Evolutionary conservation across 2,888 invertebrate species (phyloP), one percentile per base, ranked within the genome.

Genomic region (Megaustenia siamemsis): DNA sequence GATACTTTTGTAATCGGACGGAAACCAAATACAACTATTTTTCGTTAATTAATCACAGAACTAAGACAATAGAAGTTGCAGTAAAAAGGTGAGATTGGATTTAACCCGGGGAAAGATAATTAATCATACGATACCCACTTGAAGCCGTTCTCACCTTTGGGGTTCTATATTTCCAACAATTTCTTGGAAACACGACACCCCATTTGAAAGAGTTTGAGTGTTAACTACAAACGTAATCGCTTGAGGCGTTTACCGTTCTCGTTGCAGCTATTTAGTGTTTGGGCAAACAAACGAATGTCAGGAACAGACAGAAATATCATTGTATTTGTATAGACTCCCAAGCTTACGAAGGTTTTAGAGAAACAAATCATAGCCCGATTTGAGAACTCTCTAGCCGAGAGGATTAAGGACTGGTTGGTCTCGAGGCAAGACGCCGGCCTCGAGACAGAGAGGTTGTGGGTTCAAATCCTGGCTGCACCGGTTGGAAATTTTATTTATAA

Each of bases 41-140:
- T 35, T 10, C 10, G 35, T 6, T 38, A 35, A 18, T 68, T 68
- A 68, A 68, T 35, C 28, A 28, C 5, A 24, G 8, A 4, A 12
- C 35, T 35, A 35, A 35, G 38, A 35, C 68, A 35, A 35, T 38
- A 68, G 35, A 35, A 21, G 68, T 68, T 15, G 18, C 35, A 68
- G 38, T 56, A 6, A 56, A 38, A 56, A 60, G 38, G 56, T 12
- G 56, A 32, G 68, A 68, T 28, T 38, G 8, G 21, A 15, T 38
- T 35, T 8, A 28, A 15, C 35, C 68, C 8, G 28, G 32, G 68
- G 4, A 15, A 35, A 38, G 21, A 15, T 35, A 68, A 68, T 68
- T 35, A 35, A 68, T 68, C 68, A 68, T 35, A 35, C 35, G 38
- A 68, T 68, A 35, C 21, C 68, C 68, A 35, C 68, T 68, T 68